A percentile compares a stretch with the other conserved stretches of the same genome.
Evolutionary conservation across 92 coral and sea anemone genomes (phyloP).

Genomic region (Palythoa caribaeorum): DNA sequence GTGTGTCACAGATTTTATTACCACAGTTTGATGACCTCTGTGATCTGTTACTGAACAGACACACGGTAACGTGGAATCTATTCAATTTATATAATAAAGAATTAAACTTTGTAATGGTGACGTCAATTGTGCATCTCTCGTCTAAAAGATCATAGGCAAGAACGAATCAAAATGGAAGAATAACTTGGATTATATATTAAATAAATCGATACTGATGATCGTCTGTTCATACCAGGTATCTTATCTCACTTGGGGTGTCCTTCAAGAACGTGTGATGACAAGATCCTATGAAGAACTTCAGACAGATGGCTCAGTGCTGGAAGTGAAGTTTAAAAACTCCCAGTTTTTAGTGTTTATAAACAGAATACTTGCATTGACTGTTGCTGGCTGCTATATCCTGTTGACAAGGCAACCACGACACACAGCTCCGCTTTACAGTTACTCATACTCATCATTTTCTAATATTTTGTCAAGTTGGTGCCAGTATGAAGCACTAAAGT

Average conservation of each 20-base stretch:
- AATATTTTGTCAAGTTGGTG: constrained; percentile 99
- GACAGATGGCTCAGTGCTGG: constrained; percentile 76
- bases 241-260: constrained; percentile 95
- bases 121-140: too few relatives aligned
- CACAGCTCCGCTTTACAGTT: constrained; percentile 90
- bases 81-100: too few relatives aligned
- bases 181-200: too few relatives aligned
- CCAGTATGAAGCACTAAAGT: constrained; percentile 97
- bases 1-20: too few relatives aligned
- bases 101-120: too few relatives aligned
- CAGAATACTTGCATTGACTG: constrained; percentile 84
- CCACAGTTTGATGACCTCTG: too few relatives aligned
- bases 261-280: constrained; percentile 97
- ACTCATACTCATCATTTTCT: constrained; percentile 94
- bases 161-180: too few relatives aligned
- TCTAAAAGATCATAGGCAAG: too few relatives aligned
- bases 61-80: too few relatives aligned
- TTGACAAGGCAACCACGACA: constrained; percentile 89
- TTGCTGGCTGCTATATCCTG: constrained; percentile 74
- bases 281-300: constrained; percentile 64
- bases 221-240: constrained; percentile 47
- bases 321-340: constrained; percentile 84
- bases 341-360: constrained; percentile 94
- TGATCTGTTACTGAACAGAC: too few relatives aligned
- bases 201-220: too few relatives aligned